Evolutionary conservation across 1,140 invertebrate species (phyloP).

Genomic region (Drosophila bocqueti): DNA sequence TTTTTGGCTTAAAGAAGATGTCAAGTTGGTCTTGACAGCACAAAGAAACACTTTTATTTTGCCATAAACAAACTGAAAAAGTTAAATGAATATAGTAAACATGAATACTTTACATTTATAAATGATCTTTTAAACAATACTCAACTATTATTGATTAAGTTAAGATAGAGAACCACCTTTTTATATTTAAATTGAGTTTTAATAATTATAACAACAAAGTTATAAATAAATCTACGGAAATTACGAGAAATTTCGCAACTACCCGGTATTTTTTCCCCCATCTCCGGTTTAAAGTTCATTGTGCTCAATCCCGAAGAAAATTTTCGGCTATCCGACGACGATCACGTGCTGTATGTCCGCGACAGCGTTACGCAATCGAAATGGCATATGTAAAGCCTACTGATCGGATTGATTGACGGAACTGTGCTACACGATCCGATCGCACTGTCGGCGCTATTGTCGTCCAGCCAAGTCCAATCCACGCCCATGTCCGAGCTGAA

Average conservation of each 20-base stretch:
- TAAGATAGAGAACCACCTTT: too few species aligned
- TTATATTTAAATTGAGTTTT: too few species aligned
- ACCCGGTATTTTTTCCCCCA: neutral
- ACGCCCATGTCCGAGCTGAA: conserved; percentile 42
- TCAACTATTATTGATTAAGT: neutral
- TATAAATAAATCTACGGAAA: neutral
- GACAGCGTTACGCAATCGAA: conserved; percentile 51
- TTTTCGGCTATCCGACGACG: conserved; percentile 23
- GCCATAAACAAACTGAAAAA: neutral
- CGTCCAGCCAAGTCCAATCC: conserved; percentile 36
- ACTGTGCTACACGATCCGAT: conserved; percentile 67
- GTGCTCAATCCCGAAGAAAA: conserved; percentile 53
- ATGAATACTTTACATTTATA: neutral
- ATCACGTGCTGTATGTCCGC: conserved; percentile 57
- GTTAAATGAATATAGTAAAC: neutral
- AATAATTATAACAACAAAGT: neutral
- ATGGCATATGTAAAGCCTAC: conserved; percentile 29
- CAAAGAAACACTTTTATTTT: neutral
- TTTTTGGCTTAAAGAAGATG: conserved; percentile 12
- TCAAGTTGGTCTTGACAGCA: neutral
- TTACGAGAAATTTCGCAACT: conserved; percentile 2
- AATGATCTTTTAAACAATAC: neutral
- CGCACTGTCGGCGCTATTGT: conserved; percentile 16
- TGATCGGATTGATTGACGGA: conserved; percentile 71
- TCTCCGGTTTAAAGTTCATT: conserved; percentile 51